Conservation (phyloP, 2,797 vertebrate species). For the Acrossocheilus wenchowensis region DNA sequence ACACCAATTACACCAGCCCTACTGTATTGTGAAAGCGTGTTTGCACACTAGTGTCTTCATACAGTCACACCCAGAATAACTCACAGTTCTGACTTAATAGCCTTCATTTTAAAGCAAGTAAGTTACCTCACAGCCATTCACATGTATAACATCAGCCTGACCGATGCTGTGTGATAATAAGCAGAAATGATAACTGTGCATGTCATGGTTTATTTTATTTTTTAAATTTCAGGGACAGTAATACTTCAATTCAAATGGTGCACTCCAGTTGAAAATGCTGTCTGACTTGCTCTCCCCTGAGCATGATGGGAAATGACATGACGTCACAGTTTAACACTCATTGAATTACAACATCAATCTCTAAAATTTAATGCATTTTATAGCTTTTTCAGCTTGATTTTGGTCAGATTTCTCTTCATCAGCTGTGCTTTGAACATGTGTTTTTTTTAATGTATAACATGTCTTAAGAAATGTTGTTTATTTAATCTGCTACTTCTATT, state of each 20-base stretch:
- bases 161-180: not conserved
- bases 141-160: not conserved
- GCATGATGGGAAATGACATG: not conserved
- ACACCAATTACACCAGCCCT: not conserved
- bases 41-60: not conserved
- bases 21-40: not conserved
- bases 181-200: not conserved
- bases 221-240: not conserved
- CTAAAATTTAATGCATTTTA: not conserved
- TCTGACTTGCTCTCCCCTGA: not conserved
- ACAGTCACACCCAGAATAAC: not conserved
- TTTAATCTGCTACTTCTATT: no score
- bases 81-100: not conserved
- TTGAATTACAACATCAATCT: not conserved
- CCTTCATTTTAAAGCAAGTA: not conserved
- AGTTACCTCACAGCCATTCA: not conserved
- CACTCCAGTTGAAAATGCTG: not conserved
- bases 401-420: no score
- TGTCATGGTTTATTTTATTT: no score
- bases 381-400: no score
- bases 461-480: no score
- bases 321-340: not conserved
- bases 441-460: no score
- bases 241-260: not conserved
- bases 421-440: no score